Evolutionary conservation across 1,140 invertebrate species (phyloP), one percentile per base, ranked within the genome.

Genomic region (Drosophila lacteicornis): DNA sequence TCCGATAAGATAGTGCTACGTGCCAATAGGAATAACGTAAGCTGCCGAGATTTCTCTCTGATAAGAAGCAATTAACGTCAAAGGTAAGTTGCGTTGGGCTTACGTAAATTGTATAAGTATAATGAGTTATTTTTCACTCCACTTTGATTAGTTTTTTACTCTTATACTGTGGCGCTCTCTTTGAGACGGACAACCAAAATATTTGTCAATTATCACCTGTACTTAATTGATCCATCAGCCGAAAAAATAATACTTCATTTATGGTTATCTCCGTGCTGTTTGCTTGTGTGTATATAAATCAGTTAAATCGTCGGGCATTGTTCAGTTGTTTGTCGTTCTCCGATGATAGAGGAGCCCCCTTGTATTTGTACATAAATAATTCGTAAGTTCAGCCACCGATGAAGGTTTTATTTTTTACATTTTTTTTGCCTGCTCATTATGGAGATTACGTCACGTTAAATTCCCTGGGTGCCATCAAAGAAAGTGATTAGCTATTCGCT

Each of bases 151-250:
- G 25, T 19, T 49, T 36, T 25, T 27, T 5, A 19, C 45, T 69
- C 53, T 59, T 36, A 49, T 50, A 73, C 17, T 36, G 15, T 27
- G 4, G 11, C 2, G 3, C 17, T 51, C 33, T 36, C 33, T 13
- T 46, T 9, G 30, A 19, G 30, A 19, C 33, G 9, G 12, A 19
- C 51, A 36, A 50, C 30, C 8, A 75, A 50, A 66, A 66, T 55
- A 43, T 53, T 56, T 58, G 38, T 45, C 61, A 75, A 79, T 82
- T 82, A 79, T 65, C 80, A 79, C 68, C 45, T 65, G 15, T n/a
- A 49, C 74, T 45, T 78, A 57, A 79, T 79, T 79, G 75, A 78
- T 62, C 53, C 27, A 79, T 79, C 75, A 71, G 58, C 51, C 62
- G 40, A 25, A 33, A 46, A 66, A 45, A n/a, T 19, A 47, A 46